Evolutionary conservation across 2,888 invertebrate species (phyloP).

Genomic region (Alsophila aescularia): DNA sequence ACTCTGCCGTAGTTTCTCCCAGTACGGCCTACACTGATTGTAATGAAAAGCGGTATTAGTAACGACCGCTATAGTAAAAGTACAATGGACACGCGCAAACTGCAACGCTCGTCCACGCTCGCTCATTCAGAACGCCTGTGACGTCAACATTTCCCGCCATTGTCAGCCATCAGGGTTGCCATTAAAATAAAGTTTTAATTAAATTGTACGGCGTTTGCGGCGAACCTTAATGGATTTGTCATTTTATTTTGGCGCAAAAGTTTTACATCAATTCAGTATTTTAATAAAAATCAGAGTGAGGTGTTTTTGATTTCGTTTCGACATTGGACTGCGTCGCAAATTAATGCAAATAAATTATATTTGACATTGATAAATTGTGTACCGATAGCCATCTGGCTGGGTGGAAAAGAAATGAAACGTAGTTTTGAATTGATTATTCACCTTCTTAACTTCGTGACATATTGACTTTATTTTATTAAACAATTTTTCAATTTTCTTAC

Average conservation of each 20-base stretch:
- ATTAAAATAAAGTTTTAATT: slow-evolving; percentile 25
- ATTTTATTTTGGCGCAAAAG: slow-evolving; percentile 8
- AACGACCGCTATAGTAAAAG: neutral
- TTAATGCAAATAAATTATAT: slow-evolving; percentile 11
- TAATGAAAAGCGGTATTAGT: slow-evolving; percentile 2
- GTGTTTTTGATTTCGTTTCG: slow-evolving; percentile 8
- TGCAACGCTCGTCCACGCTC: neutral
- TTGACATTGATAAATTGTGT: slow-evolving; percentile 18
- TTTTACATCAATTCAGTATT: neutral
- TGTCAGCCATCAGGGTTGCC: slow-evolving; percentile 57
- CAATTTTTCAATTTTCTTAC: too few relatives aligned
- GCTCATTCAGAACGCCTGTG: slow-evolving; percentile 41
- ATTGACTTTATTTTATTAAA: too few relatives aligned
- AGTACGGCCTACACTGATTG: neutral
- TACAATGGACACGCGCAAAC: neutral
- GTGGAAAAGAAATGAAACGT: neutral
- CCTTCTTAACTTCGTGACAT: too few relatives aligned
- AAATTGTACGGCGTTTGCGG: slow-evolving; percentile 10
- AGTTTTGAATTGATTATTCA: too few relatives aligned
- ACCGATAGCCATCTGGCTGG: neutral
- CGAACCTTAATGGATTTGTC: slow-evolving; percentile 25
- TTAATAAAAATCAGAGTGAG: neutral
- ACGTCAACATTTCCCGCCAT: slow-evolving; percentile 65
- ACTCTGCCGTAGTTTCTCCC: neutral
- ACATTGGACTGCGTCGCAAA: neutral